These are phyloP conservation scores for Pseudonaja textilis DNA, from an alignment of 2,113 vertebrate species.

Conservation along the genomic window DNA sequence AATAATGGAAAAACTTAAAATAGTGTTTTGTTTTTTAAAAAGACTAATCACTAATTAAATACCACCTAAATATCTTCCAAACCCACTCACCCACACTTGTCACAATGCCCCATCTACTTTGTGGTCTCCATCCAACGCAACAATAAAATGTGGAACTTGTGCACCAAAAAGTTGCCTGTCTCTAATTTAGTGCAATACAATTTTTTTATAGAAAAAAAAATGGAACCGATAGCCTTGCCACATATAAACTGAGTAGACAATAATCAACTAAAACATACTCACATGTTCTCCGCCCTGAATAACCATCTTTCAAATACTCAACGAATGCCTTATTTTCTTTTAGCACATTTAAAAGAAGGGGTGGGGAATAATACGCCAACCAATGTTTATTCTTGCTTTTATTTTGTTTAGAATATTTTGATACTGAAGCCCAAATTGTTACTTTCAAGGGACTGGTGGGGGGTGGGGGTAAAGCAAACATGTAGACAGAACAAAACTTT, in stretches of 20 bases:
- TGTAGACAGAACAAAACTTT: slow-evolving; percentile 68
- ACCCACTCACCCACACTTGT: not conserved
- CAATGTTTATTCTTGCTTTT: slow-evolving; percentile 71
- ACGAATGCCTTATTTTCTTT: slow-evolving; percentile 34
- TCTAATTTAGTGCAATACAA: not conserved
- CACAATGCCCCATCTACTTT: not conserved
- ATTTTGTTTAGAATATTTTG: slow-evolving; percentile 77
- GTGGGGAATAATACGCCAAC: slow-evolving; percentile 56
- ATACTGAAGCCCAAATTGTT: slow-evolving; percentile 74
- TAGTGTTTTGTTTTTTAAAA: not conserved
- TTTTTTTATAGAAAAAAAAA: not conserved
- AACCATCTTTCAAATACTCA: slow-evolving; percentile 38
- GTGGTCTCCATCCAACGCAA: not conserved
- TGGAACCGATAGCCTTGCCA: not conserved
- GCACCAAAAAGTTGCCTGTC: not conserved
- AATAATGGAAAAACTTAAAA: not conserved
- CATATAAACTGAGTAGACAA: not conserved
- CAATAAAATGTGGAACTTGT: not conserved
- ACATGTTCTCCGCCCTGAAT: not conserved
- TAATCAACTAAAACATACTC: slow-evolving; percentile 9
- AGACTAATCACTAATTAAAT: not conserved
- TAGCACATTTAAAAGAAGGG: slow-evolving; percentile 45
- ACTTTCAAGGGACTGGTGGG: slow-evolving; percentile 55
- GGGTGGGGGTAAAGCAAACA: slow-evolving; percentile 64
- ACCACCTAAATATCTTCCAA: not conserved